These are phyloP conservation scores for Gymnocheta viridis DNA, from an alignment of 2,888 invertebrate species.

Conservation along the genomic window DNA sequence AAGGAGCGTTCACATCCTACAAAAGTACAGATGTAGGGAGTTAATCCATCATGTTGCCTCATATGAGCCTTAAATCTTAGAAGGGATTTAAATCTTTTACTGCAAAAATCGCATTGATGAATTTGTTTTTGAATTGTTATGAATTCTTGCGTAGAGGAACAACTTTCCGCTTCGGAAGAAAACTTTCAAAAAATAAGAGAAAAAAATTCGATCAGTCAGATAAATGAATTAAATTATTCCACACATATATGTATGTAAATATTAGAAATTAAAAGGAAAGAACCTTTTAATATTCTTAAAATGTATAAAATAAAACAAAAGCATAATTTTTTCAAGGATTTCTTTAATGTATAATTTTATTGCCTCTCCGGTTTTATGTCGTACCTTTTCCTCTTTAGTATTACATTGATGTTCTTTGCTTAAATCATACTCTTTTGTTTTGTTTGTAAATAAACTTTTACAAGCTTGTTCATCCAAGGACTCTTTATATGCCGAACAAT, in stretches of 20 bases:
- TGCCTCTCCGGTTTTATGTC: no score
- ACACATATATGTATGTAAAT: no score
- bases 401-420: not conserved
- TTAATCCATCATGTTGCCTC: slow-evolving; percentile 74
- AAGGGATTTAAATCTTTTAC: slow-evolving; percentile 70
- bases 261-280: no score
- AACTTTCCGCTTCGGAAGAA: not conserved
- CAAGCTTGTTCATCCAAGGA: not conserved
- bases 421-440: no score
- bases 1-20: slow-evolving; percentile 74
- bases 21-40: slow-evolving; percentile 74
- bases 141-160: not conserved
- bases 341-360: no score
- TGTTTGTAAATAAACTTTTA: no score
- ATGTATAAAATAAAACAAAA: not conserved
- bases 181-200: not conserved
- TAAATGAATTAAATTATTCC: not conserved
- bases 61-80: slow-evolving; percentile 74
- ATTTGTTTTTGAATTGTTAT: not conserved
- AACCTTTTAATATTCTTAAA: no score
- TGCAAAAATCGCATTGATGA: slow-evolving; percentile 73
- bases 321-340: not conserved
- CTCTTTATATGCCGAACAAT: no score
- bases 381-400: not conserved
- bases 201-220: not conserved